Conservation (phyloP, 2,888 invertebrate genomes). For the Micropterix aruncella region DNA sequence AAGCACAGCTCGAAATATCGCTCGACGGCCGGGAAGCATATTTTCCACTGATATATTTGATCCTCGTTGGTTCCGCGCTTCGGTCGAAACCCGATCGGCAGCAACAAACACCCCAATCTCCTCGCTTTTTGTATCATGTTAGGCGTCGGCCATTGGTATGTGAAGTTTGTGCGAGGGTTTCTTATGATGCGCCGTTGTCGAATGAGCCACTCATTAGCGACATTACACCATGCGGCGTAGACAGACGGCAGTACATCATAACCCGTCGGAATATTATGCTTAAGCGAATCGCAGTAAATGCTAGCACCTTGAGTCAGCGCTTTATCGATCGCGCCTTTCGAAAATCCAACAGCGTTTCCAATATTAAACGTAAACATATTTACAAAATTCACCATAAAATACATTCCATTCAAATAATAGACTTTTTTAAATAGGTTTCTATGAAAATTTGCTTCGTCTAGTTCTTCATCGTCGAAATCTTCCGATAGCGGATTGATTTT, state of each 20-base stretch:
- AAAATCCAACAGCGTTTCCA: slow-evolving; percentile 42
- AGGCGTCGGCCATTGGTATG: slow-evolving; percentile 54
- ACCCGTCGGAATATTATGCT: slow-evolving; percentile 26
- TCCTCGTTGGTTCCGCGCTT: slow-evolving; percentile 45
- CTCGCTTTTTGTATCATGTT: slow-evolving; percentile 51
- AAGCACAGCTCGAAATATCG: slow-evolving; percentile 58
- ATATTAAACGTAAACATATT: slow-evolving; percentile 46
- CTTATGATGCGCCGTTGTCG: slow-evolving; percentile 40
- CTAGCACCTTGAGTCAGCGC: slow-evolving; percentile 50
- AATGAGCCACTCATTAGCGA: slow-evolving; percentile 52
- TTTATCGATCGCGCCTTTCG: slow-evolving; percentile 32
- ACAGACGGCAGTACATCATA: slow-evolving; percentile 62
- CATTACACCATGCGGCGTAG: slow-evolving; percentile 55
- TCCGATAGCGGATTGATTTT: slow-evolving; percentile 18
- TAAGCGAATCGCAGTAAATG: slow-evolving; percentile 43
- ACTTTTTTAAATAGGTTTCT: slow-evolving; percentile 28
- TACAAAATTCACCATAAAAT: slow-evolving; percentile 56
- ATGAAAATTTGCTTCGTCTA: slow-evolving; percentile 13
- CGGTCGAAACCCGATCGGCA: slow-evolving; percentile 54
- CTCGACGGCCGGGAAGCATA: slow-evolving; percentile 65
- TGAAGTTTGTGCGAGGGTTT: slow-evolving; percentile 41
- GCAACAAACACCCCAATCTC: slow-evolving; percentile 50
- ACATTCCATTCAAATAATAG: slow-evolving; percentile 46
- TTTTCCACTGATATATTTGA: slow-evolving; percentile 61
- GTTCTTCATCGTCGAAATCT: slow-evolving; percentile 13